Evolutionary conservation across 2,888 invertebrate genomes (phyloP).

Genomic region (Eristalinus aeneus): DNA sequence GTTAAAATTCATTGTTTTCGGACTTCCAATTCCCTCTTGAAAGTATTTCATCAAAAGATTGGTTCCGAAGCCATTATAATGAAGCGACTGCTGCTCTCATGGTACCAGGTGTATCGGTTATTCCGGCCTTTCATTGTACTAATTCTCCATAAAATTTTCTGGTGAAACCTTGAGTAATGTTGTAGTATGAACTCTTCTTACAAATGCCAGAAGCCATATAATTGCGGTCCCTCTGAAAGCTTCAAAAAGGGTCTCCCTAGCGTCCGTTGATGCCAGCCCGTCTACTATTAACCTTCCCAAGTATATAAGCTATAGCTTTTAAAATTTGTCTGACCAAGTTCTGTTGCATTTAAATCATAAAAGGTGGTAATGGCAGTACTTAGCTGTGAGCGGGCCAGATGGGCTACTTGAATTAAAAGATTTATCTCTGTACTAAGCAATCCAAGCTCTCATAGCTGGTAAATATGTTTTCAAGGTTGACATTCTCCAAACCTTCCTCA

Average conservation of each 20-base stretch:
- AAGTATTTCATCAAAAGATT: conserved; percentile 15
- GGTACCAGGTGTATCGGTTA: not conserved
- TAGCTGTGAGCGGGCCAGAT: not conserved
- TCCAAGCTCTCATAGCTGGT: not conserved
- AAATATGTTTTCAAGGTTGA: not conserved
- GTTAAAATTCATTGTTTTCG: too few relatives aligned
- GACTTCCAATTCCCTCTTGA: conserved; percentile 15
- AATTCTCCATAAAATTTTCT: not conserved
- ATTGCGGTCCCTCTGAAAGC: too few relatives aligned
- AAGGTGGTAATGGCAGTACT: not conserved
- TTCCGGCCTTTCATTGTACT: not conserved
- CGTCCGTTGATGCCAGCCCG: too few relatives aligned
- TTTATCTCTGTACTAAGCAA: not conserved
- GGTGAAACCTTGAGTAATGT: too few relatives aligned
- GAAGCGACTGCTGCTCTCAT: conserved; percentile 26
- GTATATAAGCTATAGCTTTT: too few relatives aligned
- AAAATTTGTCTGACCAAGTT: too few relatives aligned
- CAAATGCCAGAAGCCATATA: too few relatives aligned
- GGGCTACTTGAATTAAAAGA: not conserved
- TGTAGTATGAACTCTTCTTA: too few relatives aligned
- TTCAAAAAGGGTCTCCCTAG: too few relatives aligned
- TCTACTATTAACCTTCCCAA: too few relatives aligned
- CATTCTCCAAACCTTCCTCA: not conserved
- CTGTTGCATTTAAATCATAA: not conserved
- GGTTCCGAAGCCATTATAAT: conserved; percentile 5